Evolutionary conservation across 2,113 vertebrate genomes (phyloP).

Genomic region (Malurus melanocephalus): DNA sequence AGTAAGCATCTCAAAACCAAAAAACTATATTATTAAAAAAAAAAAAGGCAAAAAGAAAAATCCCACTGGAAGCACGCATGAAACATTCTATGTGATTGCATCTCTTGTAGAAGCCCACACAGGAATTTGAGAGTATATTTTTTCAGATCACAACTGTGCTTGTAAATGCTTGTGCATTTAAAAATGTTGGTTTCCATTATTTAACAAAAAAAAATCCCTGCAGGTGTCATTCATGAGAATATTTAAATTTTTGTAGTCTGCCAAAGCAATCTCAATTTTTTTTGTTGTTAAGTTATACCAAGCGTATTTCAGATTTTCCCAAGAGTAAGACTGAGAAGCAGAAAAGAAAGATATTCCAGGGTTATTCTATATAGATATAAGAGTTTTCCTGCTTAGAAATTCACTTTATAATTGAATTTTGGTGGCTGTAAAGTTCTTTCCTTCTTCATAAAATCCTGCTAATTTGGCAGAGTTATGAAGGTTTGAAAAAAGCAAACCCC

Average conservation of each 20-base stretch:
- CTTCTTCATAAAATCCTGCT: not conserved
- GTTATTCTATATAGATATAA: accelerated
- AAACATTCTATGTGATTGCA: not conserved
- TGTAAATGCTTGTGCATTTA: not conserved
- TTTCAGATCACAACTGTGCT: not conserved
- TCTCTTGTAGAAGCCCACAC: not conserved
- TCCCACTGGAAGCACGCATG: not conserved
- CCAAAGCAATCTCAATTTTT: not conserved
- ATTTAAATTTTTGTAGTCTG: not conserved
- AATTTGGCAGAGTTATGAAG: not conserved
- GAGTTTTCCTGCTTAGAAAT: not conserved
- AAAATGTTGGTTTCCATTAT: not conserved
- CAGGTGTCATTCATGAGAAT: not conserved
- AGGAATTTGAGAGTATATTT: not conserved
- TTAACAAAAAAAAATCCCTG: not conserved
- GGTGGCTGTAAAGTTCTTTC: not conserved
- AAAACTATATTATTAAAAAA: not conserved
- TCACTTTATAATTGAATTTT: not conserved
- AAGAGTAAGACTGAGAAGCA: not conserved
- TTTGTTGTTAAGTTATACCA: not conserved
- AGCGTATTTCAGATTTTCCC: not conserved
- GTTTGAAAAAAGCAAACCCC: not conserved
- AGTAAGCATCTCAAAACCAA: not conserved
- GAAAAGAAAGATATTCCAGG: not conserved
- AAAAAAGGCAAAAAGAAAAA: not conserved